phyloP scores from a whole-genome alignment of 2,113 vertebrate species.

The Elaphurus davidianus region DNA sequence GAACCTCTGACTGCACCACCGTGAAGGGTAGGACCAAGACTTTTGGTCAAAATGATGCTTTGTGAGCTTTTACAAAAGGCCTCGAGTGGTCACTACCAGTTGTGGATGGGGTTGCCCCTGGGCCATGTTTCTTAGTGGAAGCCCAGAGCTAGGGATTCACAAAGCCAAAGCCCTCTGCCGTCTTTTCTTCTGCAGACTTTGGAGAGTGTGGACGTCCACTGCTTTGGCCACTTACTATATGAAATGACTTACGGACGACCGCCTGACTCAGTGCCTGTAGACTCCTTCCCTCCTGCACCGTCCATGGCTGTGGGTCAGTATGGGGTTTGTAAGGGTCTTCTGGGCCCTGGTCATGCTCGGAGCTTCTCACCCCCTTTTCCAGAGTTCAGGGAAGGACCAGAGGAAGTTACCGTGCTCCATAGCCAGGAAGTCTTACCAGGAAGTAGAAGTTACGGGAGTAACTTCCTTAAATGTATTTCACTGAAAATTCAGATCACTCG shows the following conservation, averaged over 20 bases:
- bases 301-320: constrained; percentile 91
- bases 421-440: background rate
- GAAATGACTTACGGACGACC: constrained; percentile 96
- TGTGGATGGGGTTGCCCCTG: background rate
- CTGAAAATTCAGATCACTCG: background rate
- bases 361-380: background rate
- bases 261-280: constrained; percentile 89
- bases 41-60: background rate
- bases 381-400: background rate
- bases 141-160: background rate
- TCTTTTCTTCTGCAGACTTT: constrained; percentile 83
- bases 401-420: background rate
- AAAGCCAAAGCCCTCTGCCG: background rate
- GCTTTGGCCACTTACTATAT: constrained; percentile 95
- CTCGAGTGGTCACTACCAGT: background rate
- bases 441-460: background rate
- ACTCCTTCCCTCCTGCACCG: constrained; percentile 87
- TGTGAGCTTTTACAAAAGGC: background rate
- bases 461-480: background rate
- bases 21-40: background rate
- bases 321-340: background rate
- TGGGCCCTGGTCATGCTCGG: background rate
- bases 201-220: constrained; percentile 93
- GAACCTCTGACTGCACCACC: background rate
- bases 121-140: background rate